Conservation (phyloP, 2,888 invertebrate species). For the Anagyrus pseudococci region DNA sequence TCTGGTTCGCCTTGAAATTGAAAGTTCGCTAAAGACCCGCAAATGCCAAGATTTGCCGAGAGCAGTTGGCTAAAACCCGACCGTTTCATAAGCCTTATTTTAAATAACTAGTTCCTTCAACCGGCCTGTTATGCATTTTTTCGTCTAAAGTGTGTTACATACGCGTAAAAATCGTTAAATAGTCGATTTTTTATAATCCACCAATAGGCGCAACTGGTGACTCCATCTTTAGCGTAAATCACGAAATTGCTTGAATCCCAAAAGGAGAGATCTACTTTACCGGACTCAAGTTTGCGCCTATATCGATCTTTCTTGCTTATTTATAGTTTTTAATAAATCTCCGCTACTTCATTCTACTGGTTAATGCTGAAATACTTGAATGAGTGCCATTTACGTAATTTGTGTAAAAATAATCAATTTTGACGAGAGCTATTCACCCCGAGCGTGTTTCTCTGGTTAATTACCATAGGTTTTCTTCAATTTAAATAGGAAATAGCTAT, state of each 20-base stretch:
- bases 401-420: conserved; percentile 29
- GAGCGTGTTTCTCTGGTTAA: conserved; percentile 13
- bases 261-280: conserved; percentile 22
- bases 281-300: conserved; percentile 2
- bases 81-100: too few relatives aligned
- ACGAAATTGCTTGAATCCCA: background rate
- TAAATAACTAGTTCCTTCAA: too few relatives aligned
- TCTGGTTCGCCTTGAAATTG: too few relatives aligned
- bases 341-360: conserved; percentile 13
- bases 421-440: background rate
- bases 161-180: too few relatives aligned
- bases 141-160: too few relatives aligned
- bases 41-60: too few relatives aligned
- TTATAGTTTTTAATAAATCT: conserved; percentile 17
- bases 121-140: too few relatives aligned
- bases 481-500: background rate
- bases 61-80: too few relatives aligned
- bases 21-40: too few relatives aligned
- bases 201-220: background rate
- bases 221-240: conserved; percentile 16
- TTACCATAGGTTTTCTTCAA: background rate
- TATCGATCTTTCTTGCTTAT: too few relatives aligned
- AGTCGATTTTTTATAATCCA: too few relatives aligned
- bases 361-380: conserved; percentile 34
- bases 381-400: conserved; percentile 34